Evolutionary conservation across 2,113 vertebrate species (phyloP).

Genomic region (Plecotus auritus): DNA sequence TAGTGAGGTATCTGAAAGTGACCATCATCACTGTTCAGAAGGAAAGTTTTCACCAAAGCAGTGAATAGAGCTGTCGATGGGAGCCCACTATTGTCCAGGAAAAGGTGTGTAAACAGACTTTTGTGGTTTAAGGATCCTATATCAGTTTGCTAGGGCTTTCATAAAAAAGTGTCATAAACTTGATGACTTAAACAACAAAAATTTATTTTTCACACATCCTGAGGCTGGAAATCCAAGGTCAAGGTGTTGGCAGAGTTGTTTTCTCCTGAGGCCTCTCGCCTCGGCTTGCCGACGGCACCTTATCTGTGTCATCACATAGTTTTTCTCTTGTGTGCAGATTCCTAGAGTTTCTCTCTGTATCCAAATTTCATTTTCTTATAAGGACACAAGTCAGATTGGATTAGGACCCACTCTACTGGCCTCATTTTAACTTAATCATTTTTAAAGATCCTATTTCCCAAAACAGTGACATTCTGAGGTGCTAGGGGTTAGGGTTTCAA

Average conservation of each 20-base stretch:
- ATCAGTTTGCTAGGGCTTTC: not conserved
- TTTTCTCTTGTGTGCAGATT: not conserved
- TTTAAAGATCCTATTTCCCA: not conserved
- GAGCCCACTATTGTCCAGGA: not conserved
- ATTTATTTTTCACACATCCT: not conserved
- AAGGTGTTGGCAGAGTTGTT: not conserved
- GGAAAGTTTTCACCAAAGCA: rapidly evolving
- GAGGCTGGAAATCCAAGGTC: not conserved
- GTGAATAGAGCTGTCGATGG: not conserved
- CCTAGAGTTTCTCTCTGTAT: not conserved
- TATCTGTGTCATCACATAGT: not conserved
- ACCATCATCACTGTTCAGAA: not conserved
- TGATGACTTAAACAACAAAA: not conserved
- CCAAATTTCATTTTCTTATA: not conserved
- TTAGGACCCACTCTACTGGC: not conserved
- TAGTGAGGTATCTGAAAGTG: not conserved
- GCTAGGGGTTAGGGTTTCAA: not conserved
- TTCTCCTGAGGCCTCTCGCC: not conserved
- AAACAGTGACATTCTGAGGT: not conserved
- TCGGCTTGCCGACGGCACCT: not conserved
- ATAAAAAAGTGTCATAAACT: not conserved
- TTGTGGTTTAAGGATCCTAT: not conserved
- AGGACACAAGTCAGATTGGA: not conserved
- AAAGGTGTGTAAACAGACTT: not conserved
- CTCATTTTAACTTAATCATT: not conserved